Percentiles rank a stretch among this genome's conserved stretches.
phyloP scores from a whole-genome alignment of 1,140 invertebrate genomes.

The Drosophila ercepeae region DNA sequence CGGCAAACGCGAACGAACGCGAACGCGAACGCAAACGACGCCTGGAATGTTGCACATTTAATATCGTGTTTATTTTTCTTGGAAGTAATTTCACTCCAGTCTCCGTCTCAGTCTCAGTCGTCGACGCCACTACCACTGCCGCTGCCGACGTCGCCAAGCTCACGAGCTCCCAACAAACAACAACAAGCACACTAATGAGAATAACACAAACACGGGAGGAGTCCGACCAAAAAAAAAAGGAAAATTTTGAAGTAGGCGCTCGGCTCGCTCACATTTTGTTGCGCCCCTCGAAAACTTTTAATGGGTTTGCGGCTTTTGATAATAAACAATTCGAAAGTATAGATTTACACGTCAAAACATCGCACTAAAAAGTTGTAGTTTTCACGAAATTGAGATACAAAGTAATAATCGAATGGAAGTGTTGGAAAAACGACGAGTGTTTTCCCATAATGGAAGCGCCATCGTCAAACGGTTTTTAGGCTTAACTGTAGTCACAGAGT shows the following conservation, averaged over 20 bases:
- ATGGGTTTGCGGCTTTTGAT: neutral
- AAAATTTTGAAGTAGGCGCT: neutral
- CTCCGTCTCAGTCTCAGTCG: constrained; percentile 10
- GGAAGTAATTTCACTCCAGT: constrained; percentile 77
- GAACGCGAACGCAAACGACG: no score
- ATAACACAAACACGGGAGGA: neutral
- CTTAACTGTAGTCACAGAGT: neutral
- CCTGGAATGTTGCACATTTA: constrained; percentile 79
- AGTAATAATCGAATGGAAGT: no score
- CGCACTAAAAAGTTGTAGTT: no score
- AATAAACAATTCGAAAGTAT: neutral
- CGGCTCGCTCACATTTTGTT: neutral
- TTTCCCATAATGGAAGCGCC: no score
- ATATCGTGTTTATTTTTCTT: constrained; percentile 81
- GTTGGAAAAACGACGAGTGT: neutral
- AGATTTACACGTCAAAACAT: no score
- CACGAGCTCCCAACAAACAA: constrained; percentile 15
- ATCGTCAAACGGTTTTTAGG: no score
- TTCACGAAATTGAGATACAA: no score
- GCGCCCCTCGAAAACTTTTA: neutral
- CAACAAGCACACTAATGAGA: constrained; percentile 1
- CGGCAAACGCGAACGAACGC: no score
- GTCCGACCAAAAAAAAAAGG: neutral
- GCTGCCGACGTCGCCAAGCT: no score
- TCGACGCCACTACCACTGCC: no score